Conservation (phyloP, 1,140 invertebrate genomes). For the Drosophila elegans region DNA sequence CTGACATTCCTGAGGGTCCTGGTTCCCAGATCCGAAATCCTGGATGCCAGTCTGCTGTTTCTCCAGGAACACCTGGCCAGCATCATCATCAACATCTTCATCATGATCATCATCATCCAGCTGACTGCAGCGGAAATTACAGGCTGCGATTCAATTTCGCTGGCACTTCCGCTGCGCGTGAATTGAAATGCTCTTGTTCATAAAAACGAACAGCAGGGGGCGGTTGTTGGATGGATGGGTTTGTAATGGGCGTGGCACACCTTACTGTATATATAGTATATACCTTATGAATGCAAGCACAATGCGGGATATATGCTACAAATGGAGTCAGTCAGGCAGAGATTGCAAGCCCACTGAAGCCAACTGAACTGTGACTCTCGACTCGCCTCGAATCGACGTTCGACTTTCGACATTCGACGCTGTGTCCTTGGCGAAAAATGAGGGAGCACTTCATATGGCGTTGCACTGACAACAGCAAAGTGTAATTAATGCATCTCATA, state of each 20-base stretch:
- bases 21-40: conserved; percentile 6
- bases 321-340: conserved; percentile 43
- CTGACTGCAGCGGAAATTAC: conserved; percentile 73
- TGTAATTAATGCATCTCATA: neutral
- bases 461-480: neutral
- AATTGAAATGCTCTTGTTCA: conserved; percentile 70
- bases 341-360: conserved; percentile 48
- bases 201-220: conserved; percentile 40
- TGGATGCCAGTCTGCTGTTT: neutral
- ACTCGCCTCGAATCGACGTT: neutral
- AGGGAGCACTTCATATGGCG: conserved; percentile 5
- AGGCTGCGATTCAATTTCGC: conserved; percentile 78
- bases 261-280: conserved; percentile 8
- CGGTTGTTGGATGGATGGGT: neutral
- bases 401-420: conserved; percentile 3
- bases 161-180: conserved; percentile 74
- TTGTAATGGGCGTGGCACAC: conserved; percentile 1
- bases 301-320: conserved; percentile 19
- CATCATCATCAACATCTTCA: neutral
- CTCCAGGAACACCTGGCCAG: neutral
- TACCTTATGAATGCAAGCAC: conserved; percentile 27
- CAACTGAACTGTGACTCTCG: conserved; percentile 53
- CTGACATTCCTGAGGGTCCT: neutral
- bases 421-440: conserved; percentile 36
- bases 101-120: conserved; percentile 29